Base-by-base conservation (phyloP, 2,113 vertebrate species). In the Tupaia tana region DNA sequence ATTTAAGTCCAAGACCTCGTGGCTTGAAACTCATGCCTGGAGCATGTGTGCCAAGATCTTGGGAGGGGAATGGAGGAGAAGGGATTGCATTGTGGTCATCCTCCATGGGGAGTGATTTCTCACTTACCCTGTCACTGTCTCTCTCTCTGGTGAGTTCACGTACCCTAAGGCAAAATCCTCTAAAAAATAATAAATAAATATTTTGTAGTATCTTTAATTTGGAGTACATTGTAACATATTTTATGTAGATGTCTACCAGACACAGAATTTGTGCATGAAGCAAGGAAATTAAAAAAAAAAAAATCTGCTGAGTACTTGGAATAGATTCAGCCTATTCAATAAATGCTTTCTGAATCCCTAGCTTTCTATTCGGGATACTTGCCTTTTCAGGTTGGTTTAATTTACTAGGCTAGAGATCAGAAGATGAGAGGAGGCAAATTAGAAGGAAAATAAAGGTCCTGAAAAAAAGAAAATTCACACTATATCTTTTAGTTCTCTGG, bases 301-400 rank as follows among this genome's bases (percentile, higher is more conserved):
- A 43, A 43, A 43, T 10, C 27, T 93, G 93, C 34, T 90, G 20
- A 71, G 61, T 74, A 7, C 22, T 86, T 80, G 9, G 75, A 80
- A 52, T 91, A 89, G 34, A 95, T 85, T 91, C 80, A 94, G n/a
- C 43, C 54, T 71, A 10, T 61, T 27, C 16, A 78, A 93, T 16
- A 75, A 95, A 86, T 61, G 10, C 43, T 81, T 90, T 95, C 75
- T 94, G 66, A 92, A 85, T 79, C 19, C 19, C 52, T 95, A 52
- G 3, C 9, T 91, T 95, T 15, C 63, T 79, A 71, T 79, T 91
- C 84, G 90, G 86, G 70, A 86, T 29, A 9, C 14, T 87, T 81
- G 92, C 86, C 27, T 52, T 94, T 86, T 75, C 24, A 88, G 91
- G 15, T 59, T 94, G 66, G 74, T 80, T 81, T 87, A 43, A 78